Evolutionary conservation across 2,113 vertebrate species (phyloP), one percentile per base, ranked within the genome.

Genomic region (Cisticola juncidis): DNA sequence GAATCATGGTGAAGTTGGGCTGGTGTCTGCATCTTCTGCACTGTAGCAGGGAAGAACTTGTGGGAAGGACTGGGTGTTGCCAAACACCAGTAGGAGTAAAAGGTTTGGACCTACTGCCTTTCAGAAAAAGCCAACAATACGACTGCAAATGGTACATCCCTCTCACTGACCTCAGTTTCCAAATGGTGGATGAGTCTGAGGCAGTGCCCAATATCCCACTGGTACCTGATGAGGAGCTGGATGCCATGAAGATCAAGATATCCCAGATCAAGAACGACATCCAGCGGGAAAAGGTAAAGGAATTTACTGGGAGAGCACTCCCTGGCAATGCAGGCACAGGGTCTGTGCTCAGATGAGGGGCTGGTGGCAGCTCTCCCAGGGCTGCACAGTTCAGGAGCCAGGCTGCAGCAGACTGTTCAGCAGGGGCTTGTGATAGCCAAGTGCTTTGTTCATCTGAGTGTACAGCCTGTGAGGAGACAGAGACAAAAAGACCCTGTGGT

Each of bases 91-190:
- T 38, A 69, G 22, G 10, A 28, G 24, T 84, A 86, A 89, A 93
- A 91, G 28, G 28, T 78, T 36, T 71, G 86, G 19, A 42, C 10
- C 9, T 68, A 50, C 38, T 92, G 47, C 57, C 54, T 78, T 96
- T 79, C 96, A 99, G 99, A 53, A 99, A 99, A 97, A 98, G 98
- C 51, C 99, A 99, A 82, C 99, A 99, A 33, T 99, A 99, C 12
- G 99, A 99, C 97, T 99, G 99, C 86, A 99, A 99, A 73, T 99
- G 99, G 99, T 99, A 99, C 98, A 98, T 99, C 95, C 99, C 99
- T 0, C 98, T 99, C 87, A 98, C 98, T 31, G 99, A 99, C 94
- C 98, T 99, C 88, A 99, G 98, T 86, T 99, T 99, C 98, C 99
- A 99, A 94, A 99, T 98, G 53, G 97, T 99, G 45, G 99, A 99